Percentiles rank a stretch among this genome's conserved stretches.
Conservation (phyloP, 2,888 invertebrate genomes). For the Graphium colonna region DNA sequence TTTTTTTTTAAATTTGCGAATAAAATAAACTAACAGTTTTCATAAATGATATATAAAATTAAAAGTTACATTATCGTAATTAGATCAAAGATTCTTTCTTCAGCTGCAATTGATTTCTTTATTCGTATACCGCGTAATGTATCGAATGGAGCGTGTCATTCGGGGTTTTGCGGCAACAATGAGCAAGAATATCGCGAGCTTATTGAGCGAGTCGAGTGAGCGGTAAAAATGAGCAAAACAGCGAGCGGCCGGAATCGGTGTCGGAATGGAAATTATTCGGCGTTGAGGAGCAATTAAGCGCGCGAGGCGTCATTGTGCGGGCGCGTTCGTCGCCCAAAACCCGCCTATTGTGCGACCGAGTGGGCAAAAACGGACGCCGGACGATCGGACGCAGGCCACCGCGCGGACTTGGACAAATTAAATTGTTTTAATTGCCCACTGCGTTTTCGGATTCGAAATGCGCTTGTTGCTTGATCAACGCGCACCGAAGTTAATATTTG, state of each 20-base stretch:
- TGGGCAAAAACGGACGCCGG: constrained; percentile 46
- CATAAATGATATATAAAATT: no score
- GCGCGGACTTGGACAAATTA: constrained; percentile 25
- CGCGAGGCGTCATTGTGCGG: constrained; percentile 58
- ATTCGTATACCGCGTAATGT: not conserved
- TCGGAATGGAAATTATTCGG: constrained; percentile 54
- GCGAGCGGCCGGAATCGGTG: constrained; percentile 7
- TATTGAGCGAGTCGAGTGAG: constrained; percentile 11
- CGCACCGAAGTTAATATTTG: not conserved
- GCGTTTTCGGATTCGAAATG: not conserved
- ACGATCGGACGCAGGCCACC: not conserved
- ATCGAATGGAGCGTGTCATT: not conserved
- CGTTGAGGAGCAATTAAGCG: constrained; percentile 63
- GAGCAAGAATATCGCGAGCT: constrained; percentile 4
- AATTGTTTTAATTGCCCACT: constrained; percentile 24
- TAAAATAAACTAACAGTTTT: no score
- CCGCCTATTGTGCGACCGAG: constrained; percentile 61
- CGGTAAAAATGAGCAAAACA: constrained; percentile 20
- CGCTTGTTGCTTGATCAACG: not conserved
- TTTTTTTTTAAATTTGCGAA: no score
- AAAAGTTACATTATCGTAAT: not conserved
- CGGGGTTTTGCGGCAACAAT: constrained; percentile 8
- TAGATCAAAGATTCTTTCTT: not conserved
- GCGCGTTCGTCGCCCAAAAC: constrained; percentile 46
- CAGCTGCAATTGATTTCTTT: not conserved